Percentiles rank a stretch among this genome's conserved stretches.
These are phyloP conservation scores for Caenorhabditis latens DNA, from an alignment of 1,140 invertebrate genomes.

Conservation along the genomic window DNA sequence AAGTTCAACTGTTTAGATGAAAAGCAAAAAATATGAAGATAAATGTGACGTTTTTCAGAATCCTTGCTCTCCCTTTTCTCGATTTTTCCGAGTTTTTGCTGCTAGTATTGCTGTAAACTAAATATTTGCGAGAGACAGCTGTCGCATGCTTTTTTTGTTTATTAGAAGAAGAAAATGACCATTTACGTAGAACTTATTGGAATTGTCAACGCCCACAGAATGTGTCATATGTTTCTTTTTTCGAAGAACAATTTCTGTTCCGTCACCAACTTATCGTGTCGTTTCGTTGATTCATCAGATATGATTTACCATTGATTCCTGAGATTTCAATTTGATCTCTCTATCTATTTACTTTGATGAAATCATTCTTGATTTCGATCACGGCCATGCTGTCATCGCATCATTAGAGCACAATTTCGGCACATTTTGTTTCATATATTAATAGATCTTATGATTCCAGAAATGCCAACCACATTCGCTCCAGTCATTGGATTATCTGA, in stretches of 20 bases:
- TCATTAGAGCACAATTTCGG: neutral
- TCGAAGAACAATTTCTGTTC: neutral
- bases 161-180: neutral
- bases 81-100: neutral
- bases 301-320: neutral
- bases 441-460: neutral
- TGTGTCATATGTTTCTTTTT: slow-evolving; percentile 5
- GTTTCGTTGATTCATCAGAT: neutral
- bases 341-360: slow-evolving; percentile 29
- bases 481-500: slow-evolving; percentile 29
- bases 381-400: slow-evolving; percentile 1
- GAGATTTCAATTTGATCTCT: slow-evolving; percentile 3
- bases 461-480: slow-evolving; percentile 19
- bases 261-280: neutral
- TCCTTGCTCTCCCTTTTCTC: neutral
- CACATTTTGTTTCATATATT: neutral
- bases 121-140: slow-evolving; percentile 1
- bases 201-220: neutral
- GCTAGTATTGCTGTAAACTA: neutral
- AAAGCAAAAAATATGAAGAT: neutral
- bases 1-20: slow-evolving; percentile 20
- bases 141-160: neutral
- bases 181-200: neutral
- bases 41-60: neutral
- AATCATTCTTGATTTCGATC: slow-evolving; percentile 40